Conservation (phyloP, 2,797 vertebrate species). For the Rhinogobio ventralis region DNA sequence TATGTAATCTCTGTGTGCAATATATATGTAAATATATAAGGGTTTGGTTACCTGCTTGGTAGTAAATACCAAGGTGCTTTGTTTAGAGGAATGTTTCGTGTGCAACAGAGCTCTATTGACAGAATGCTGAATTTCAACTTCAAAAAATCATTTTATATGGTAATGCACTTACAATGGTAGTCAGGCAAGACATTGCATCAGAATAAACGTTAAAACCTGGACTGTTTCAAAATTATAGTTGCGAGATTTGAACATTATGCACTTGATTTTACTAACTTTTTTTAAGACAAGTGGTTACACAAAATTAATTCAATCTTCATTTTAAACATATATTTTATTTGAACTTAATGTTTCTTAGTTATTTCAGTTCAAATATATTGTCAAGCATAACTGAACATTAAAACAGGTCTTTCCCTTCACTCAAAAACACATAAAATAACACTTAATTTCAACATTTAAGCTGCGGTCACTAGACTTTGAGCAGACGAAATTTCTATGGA, state of each 20-base stretch:
- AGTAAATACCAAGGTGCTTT: neutral
- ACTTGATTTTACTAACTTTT: neutral
- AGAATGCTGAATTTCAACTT: neutral
- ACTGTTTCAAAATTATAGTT: neutral
- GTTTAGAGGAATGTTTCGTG: neutral
- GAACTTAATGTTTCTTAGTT: no score
- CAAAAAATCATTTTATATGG: neutral
- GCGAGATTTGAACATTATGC: neutral
- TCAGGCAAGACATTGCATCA: neutral
- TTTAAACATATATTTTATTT: no score
- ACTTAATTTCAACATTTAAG: no score
- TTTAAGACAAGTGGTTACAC: neutral
- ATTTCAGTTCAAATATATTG: no score
- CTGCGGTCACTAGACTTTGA: no score
- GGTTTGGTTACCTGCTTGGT: neutral
- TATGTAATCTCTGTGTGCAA: neutral
- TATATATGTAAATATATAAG: slow-evolving; percentile 17
- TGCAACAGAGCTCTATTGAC: neutral
- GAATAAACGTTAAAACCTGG: neutral
- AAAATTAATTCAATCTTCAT: no score
- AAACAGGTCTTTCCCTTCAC: no score
- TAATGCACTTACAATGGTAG: neutral
- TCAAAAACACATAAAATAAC: no score
- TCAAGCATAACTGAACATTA: no score
- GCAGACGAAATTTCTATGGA: no score